Conservation (phyloP, 2,888 invertebrate species). For the Chrysolina americana region DNA sequence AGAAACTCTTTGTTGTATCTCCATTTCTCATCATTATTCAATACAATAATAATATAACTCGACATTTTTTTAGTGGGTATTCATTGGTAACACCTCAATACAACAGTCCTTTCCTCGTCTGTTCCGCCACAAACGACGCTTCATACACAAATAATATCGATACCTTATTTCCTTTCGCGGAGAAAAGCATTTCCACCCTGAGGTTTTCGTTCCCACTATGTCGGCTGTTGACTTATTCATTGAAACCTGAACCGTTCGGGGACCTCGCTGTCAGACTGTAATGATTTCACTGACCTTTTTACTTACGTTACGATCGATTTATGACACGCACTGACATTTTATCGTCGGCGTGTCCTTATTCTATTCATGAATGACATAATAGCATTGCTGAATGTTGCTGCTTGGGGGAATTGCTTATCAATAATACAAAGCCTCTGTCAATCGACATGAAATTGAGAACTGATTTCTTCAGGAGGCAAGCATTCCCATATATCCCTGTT, state of each 20-base stretch:
- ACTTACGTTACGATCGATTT: conserved; percentile 53
- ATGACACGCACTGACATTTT: conserved; percentile 58
- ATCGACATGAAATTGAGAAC: neutral
- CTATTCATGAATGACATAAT: conserved; percentile 18
- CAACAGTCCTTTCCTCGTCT: too few relatives aligned
- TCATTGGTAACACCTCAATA: too few relatives aligned
- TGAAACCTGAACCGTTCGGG: conserved; percentile 36
- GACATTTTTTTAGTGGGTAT: too few relatives aligned
- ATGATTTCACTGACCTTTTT: conserved; percentile 54
- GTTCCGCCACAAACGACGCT: neutral
- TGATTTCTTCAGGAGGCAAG: neutral
- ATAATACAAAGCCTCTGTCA: neutral
- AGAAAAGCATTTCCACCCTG: conserved; percentile 16
- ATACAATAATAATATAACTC: too few relatives aligned
- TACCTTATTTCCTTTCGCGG: conserved; percentile 1
- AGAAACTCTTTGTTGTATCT: too few relatives aligned
- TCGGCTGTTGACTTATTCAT: conserved; percentile 52
- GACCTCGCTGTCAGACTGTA: conserved; percentile 35
- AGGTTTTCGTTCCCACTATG: conserved; percentile 20
- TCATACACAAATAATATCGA: conserved; percentile 1
- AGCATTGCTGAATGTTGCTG: neutral
- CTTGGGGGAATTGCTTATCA: neutral
- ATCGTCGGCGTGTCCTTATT: conserved; percentile 42
- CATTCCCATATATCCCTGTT: too few relatives aligned
- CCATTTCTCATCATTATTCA: too few relatives aligned